These are phyloP conservation scores for Tromatobia lineatoria DNA, from an alignment of 2,888 invertebrate species.

Conservation along the genomic window DNA sequence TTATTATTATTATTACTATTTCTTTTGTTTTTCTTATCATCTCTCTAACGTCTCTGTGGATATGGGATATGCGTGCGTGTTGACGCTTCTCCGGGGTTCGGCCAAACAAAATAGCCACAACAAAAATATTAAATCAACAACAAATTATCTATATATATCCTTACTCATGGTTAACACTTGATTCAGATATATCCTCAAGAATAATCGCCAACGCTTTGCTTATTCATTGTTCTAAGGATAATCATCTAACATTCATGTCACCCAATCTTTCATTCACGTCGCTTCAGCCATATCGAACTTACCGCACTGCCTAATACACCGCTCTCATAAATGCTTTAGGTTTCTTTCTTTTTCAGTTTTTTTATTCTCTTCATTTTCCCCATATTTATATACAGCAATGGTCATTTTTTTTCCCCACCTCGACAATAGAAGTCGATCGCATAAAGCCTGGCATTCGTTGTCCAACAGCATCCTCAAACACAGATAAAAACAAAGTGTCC, in stretches of 20 bases:
- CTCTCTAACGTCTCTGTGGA: conserved; percentile 26
- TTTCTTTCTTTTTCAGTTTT: conserved; percentile 13
- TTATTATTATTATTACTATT: conserved; percentile 47
- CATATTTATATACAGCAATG: too few species aligned
- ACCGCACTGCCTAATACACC: conserved; percentile 82
- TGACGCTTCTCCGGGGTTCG: conserved; percentile 1
- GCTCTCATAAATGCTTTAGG: conserved; percentile 80
- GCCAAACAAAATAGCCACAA: neutral
- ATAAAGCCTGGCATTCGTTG: neutral
- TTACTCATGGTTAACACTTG: neutral
- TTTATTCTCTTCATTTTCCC: neutral
- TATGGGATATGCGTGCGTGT: conserved; percentile 10
- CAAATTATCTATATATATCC: neutral
- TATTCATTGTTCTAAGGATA: neutral
- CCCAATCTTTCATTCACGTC: conserved; percentile 56
- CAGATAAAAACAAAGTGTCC: neutral
- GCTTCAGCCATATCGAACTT: conserved; percentile 67
- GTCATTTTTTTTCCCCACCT: neutral
- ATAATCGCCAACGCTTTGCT: conserved; percentile 1
- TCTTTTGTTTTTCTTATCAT: conserved; percentile 23
- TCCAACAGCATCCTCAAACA: neutral
- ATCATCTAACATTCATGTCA: conserved; percentile 51
- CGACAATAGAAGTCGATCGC: neutral
- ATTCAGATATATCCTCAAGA: neutral
- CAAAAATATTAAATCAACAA: neutral